Evolutionary conservation across 2,888 invertebrate genomes (phyloP), one percentile per base, ranked within the genome.

Genomic region (Pegoplata infirma): DNA sequence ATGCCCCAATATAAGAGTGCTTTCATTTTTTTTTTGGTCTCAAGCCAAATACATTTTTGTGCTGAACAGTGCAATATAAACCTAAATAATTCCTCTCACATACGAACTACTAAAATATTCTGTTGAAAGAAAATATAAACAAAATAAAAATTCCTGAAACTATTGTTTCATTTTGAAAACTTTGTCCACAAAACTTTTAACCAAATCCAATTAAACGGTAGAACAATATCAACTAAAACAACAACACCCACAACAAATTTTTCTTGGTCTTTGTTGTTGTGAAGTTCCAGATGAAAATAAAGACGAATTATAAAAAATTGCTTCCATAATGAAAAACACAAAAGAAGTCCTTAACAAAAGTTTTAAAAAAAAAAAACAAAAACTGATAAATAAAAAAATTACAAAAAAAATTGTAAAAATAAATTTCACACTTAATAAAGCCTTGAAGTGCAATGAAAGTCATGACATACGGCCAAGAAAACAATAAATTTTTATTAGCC

Each of bases 361-460:
- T 53, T 58, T 36, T 23, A 40, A 21, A 3, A 53, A n/a, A n/a
- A 25, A n/a, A 63, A 32, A 21, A 28, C 5, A 0, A 40, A 5
- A 40, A 44, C n/a, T n/a, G n/a, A n/a, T 21, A 17, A 44, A 59
- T 3, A 14, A 14, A 40, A 8, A 23, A 58, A 28, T 16, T 23
- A 3, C 8, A 25, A 6, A 28, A n/a, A 55, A 64, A 53, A 55
- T 8, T 72, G 40, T 51, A 25, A 73, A 75, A 74, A 81, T 71
- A 76, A 75, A 73, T 77, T 81, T 80, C 59, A 71, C 77, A 80
- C 81, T 76, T 80, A 80, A 81, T 80, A 78, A 80, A 76, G 74
- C 76, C 69, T 79, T 80, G 80, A 80, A 74, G 79, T 80, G 79
- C 76, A 76, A 75, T 80, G 76, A 80, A 79, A 75, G 76, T 72